These are phyloP conservation scores for Octomys mimax DNA, from an alignment of 2,797 vertebrate species.

Conservation along the genomic window DNA sequence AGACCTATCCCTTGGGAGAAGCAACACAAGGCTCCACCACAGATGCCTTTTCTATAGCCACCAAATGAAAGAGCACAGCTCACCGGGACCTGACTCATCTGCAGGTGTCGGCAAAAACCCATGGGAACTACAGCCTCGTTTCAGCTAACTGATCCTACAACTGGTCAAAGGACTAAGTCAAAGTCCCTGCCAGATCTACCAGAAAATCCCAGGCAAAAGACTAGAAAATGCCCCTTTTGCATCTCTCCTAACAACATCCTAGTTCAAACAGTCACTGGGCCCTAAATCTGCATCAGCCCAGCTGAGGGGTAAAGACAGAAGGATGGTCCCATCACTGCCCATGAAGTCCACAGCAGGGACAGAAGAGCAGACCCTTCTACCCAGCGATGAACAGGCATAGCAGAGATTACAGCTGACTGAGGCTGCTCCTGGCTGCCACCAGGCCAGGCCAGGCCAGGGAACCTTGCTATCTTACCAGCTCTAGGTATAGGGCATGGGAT, in stretches of 20 bases:
- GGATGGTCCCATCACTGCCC: too few relatives aligned
- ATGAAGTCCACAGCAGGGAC: background rate
- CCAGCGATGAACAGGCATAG: too few relatives aligned
- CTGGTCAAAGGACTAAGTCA: background rate
- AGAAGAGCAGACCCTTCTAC: background rate
- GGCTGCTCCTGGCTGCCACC: background rate
- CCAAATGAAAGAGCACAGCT: background rate
- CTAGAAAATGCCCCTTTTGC: rapidly evolving
- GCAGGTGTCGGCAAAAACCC: rapidly evolving
- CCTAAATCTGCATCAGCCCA: background rate
- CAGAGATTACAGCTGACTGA: background rate
- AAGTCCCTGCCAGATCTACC: too few relatives aligned
- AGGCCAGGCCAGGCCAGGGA: background rate
- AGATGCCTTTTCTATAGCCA: background rate
- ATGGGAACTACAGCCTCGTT: background rate
- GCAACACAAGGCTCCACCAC: background rate
- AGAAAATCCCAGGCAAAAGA: background rate
- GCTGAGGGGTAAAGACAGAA: background rate
- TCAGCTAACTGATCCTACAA: background rate
- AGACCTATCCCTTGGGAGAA: background rate
- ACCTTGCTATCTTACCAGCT: background rate
- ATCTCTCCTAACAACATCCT: rapidly evolving
- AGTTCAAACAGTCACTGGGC: background rate
- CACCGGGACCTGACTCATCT: background rate
- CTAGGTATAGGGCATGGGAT: too few relatives aligned